phyloP scores from a whole-genome alignment of 2,888 invertebrate genomes.

The Automeris io region DNA sequence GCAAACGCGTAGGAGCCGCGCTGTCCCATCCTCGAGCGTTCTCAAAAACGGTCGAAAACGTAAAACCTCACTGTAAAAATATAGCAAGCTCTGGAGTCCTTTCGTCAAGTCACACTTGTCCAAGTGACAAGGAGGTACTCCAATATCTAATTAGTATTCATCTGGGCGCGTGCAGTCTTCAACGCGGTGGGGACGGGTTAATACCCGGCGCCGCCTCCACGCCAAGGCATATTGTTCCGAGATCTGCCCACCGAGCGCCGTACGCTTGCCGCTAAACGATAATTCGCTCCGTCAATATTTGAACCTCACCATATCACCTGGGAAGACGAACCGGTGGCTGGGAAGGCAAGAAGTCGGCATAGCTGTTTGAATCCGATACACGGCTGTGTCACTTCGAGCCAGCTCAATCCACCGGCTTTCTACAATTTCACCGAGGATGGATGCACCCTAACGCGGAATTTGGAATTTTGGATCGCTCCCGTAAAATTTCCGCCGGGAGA shows the following conservation, averaged over 20 bases:
- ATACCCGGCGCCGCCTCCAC: slow-evolving; percentile 76
- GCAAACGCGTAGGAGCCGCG: slow-evolving; percentile 18
- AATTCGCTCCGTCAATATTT: slow-evolving; percentile 66
- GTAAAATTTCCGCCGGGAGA: slow-evolving; percentile 52
- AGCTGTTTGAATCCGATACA: slow-evolving; percentile 84
- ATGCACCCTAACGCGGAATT: slow-evolving; percentile 53
- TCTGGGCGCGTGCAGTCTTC: slow-evolving; percentile 72
- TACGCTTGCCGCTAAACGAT: slow-evolving; percentile 55
- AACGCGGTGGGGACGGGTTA: slow-evolving; percentile 77
- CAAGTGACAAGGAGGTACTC: slow-evolving; percentile 49
- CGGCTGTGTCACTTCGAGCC: slow-evolving; percentile 92
- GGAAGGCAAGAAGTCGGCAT: slow-evolving; percentile 94
- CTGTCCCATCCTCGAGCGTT: slow-evolving; percentile 1
- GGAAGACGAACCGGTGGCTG: slow-evolving; percentile 70
- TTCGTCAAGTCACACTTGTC: slow-evolving; percentile 21
- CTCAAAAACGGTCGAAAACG: not conserved
- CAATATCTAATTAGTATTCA: slow-evolving; percentile 74
- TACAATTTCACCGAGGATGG: slow-evolving; percentile 45
- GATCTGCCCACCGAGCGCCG: slow-evolving; percentile 67
- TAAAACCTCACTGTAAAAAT: not conserved
- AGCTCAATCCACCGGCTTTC: slow-evolving; percentile 80
- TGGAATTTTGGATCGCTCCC: slow-evolving; percentile 66
- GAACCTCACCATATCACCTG: slow-evolving; percentile 45
- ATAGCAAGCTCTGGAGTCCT: slow-evolving; percentile 18
- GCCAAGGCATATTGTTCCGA: slow-evolving; percentile 74